Percentiles rank a stretch among this genome's conserved stretches.
phyloP scores from a whole-genome alignment of 1,140 invertebrate species.

The Oryctes rhinoceros region DNA sequence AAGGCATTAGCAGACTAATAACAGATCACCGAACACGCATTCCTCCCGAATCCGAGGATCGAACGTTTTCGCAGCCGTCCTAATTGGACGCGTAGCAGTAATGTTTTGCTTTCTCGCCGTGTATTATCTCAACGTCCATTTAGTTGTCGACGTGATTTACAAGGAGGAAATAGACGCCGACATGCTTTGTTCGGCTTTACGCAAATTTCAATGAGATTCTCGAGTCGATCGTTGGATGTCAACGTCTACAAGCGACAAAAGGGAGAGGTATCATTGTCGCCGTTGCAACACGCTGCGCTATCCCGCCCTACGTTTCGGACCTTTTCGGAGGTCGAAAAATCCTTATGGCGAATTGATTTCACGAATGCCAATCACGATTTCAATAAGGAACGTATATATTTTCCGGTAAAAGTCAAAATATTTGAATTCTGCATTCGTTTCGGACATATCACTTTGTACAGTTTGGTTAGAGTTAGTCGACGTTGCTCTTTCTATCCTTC shows the following conservation, averaged over 20 bases:
- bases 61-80: background rate
- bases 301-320: constrained; percentile 8
- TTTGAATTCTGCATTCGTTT: constrained; percentile 35
- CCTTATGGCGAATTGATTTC: constrained; percentile 39
- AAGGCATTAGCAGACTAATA: constrained; percentile 11
- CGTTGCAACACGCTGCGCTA: constrained; percentile 17
- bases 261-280: constrained; percentile 3
- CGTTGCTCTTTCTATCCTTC: background rate
- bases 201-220: constrained; percentile 33
- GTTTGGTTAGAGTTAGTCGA: background rate
- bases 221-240: background rate
- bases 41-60: background rate
- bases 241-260: constrained; percentile 1
- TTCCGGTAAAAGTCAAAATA: constrained; percentile 36
- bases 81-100: background rate
- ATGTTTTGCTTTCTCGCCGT: background rate
- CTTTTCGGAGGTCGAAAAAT: background rate
- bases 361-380: constrained; percentile 33
- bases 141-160: constrained; percentile 24
- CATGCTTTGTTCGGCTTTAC: constrained; percentile 14
- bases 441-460: background rate
- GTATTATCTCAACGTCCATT: background rate
- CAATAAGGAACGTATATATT: constrained; percentile 13
- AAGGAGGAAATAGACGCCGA: constrained; percentile 25
- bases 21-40: background rate